phyloP scores from a whole-genome alignment of 2,888 invertebrate species.

The Phaedon cochleariae region DNA sequence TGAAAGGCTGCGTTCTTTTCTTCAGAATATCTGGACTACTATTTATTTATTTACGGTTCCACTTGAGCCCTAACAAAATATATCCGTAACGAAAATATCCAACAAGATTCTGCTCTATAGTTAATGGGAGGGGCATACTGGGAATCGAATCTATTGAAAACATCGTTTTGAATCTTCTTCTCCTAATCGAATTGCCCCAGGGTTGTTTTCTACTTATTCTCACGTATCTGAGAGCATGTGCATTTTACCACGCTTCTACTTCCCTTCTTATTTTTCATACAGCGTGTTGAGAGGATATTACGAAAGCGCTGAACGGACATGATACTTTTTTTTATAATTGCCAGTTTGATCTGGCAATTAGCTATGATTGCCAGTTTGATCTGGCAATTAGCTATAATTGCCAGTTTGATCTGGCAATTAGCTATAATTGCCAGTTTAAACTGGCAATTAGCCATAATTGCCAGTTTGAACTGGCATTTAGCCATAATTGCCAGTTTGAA shows the following conservation, averaged over 20 bases:
- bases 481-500: too few relatives aligned
- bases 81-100: conserved; percentile 25
- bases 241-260: conserved; percentile 8
- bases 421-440: too few relatives aligned
- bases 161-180: conserved; percentile 41
- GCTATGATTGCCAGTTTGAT: too few relatives aligned
- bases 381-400: too few relatives aligned
- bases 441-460: too few relatives aligned
- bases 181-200: conserved; percentile 40
- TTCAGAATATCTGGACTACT: conserved; percentile 15
- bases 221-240: conserved; percentile 24
- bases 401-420: too few relatives aligned
- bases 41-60: conserved; percentile 28
- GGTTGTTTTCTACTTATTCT: conserved; percentile 38
- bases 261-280: too few relatives aligned
- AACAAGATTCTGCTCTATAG: conserved; percentile 21
- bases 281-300: too few relatives aligned
- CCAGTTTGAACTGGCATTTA: too few relatives aligned
- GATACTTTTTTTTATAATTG: too few relatives aligned
- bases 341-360: too few relatives aligned
- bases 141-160: conserved; percentile 48
- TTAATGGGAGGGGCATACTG: conserved; percentile 28
- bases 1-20: conserved; percentile 12
- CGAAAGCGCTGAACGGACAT: too few relatives aligned
- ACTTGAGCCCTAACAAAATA: conserved; percentile 23